Conservation (phyloP, 2,888 invertebrate species). For the Cremastinae sp. region DNA sequence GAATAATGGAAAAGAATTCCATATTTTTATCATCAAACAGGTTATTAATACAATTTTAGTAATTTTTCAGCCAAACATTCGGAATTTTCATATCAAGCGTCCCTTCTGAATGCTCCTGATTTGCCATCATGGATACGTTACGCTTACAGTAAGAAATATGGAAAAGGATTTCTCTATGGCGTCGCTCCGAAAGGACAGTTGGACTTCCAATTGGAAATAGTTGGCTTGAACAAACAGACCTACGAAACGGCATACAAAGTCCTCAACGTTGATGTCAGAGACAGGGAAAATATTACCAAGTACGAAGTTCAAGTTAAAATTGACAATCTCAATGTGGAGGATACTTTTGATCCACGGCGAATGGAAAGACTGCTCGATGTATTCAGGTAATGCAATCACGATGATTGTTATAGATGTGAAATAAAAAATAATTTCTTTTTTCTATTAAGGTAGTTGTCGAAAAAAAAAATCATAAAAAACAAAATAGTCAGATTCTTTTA, state of each 20-base stretch:
- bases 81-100: slow-evolving; percentile 88
- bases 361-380: slow-evolving; percentile 89
- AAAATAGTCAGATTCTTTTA: too few relatives aligned
- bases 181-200: slow-evolving; percentile 86
- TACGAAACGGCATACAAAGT: slow-evolving; percentile 87
- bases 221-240: slow-evolving; percentile 88
- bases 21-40: slow-evolving; percentile 1
- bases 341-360: slow-evolving; percentile 88
- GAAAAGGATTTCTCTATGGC: slow-evolving; percentile 91
- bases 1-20: too few relatives aligned
- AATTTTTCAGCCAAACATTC: slow-evolving; percentile 81
- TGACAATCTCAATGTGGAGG: slow-evolving; percentile 93
- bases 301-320: slow-evolving; percentile 93
- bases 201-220: slow-evolving; percentile 85
- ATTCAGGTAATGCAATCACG: slow-evolving; percentile 83
- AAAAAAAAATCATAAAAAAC: too few relatives aligned
- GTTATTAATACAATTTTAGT: too few relatives aligned
- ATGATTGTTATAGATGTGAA: too few relatives aligned
- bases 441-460: too few relatives aligned
- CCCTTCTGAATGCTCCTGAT: slow-evolving; percentile 89
- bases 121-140: slow-evolving; percentile 93
- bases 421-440: too few relatives aligned
- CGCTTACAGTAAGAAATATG: slow-evolving; percentile 89
- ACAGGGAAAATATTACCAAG: slow-evolving; percentile 85
- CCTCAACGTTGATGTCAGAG: slow-evolving; percentile 84